These are phyloP conservation scores for Diorhabda carinulata DNA, from an alignment of 1,140 invertebrate species.

Conservation along the genomic window DNA sequence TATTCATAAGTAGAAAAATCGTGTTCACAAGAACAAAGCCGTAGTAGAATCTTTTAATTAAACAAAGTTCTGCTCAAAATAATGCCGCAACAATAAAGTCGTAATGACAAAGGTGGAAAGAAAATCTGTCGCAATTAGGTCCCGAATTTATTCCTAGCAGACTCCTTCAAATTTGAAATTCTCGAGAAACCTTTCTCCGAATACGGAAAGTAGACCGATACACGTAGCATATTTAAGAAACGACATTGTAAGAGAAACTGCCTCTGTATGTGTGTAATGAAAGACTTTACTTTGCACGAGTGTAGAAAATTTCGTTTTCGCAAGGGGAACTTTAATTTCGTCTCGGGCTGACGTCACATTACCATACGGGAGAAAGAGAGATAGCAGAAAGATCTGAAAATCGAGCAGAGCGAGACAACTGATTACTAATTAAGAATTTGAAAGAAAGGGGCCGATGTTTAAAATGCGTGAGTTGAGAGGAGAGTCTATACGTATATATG, in stretches of 20 bases:
- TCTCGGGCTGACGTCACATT: conserved; percentile 45
- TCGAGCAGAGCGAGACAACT: conserved; percentile 32
- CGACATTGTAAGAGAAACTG: conserved; percentile 39
- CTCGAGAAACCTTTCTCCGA: conserved; percentile 22
- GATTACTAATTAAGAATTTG: conserved; percentile 48
- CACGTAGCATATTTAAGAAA: conserved; percentile 41
- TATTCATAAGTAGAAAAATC: conserved; percentile 1
- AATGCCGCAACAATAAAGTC: conserved; percentile 19
- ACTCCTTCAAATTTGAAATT: conserved; percentile 12
- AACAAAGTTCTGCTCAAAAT: conserved; percentile 9
- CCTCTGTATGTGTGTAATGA: conserved; percentile 44
- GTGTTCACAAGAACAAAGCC: background rate
- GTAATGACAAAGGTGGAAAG: conserved; percentile 23
- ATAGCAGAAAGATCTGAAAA: conserved; percentile 22
- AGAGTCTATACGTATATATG: conserved; percentile 48
- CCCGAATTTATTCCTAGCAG: conserved; percentile 11
- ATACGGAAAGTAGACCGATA: conserved; percentile 28
- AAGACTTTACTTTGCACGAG: conserved; percentile 44
- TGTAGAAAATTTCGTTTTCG: conserved; percentile 48
- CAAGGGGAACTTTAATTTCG: conserved; percentile 47
- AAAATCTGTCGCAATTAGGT: conserved; percentile 11
- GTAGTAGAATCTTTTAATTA: conserved; percentile 17
- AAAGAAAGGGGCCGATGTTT: conserved; percentile 48
- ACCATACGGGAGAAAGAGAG: conserved; percentile 40
- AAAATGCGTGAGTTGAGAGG: conserved; percentile 48